Conservation (phyloP, 1,140 invertebrate genomes). For the Phymorhynchus buccinoides region DNA sequence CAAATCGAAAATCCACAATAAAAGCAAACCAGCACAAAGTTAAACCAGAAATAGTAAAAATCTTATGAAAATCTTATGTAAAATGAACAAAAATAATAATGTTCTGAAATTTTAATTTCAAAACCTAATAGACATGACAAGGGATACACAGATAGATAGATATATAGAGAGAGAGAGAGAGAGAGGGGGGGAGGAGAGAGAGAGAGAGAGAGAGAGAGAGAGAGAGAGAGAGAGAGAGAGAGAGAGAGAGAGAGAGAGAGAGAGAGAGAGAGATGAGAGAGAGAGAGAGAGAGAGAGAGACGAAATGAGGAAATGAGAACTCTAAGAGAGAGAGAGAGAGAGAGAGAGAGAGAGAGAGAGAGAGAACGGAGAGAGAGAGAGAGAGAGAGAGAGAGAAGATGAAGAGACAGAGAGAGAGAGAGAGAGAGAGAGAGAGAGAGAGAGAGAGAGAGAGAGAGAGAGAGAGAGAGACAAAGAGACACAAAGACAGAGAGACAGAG, state of each 20-base stretch:
- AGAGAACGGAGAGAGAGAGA: neutral
- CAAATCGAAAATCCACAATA: too few species aligned
- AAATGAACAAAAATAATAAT: too few species aligned
- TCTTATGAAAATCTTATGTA: too few species aligned
- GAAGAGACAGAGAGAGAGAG: neutral
- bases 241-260: neutral
- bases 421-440: conserved; percentile 6
- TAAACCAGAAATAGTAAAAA: too few species aligned
- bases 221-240: conserved; percentile 3
- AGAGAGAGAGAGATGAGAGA: neutral
- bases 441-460: neutral
- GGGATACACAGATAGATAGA: neutral
- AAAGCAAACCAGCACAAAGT: too few species aligned
- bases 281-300: neutral
- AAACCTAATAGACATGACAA: too few species aligned
- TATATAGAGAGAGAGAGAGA: neutral
- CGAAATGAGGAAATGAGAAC: neutral
- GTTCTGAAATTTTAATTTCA: too few species aligned
- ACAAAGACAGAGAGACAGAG: neutral
- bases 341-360: neutral
- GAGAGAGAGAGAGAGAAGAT: conserved; percentile 9
- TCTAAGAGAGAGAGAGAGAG: neutral
- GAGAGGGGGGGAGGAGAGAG: neutral
- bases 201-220: neutral
- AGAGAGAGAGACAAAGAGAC: neutral